Conservation (phyloP, 1,140 invertebrate species). For the Plectrocnemia conspersa region DNA sequence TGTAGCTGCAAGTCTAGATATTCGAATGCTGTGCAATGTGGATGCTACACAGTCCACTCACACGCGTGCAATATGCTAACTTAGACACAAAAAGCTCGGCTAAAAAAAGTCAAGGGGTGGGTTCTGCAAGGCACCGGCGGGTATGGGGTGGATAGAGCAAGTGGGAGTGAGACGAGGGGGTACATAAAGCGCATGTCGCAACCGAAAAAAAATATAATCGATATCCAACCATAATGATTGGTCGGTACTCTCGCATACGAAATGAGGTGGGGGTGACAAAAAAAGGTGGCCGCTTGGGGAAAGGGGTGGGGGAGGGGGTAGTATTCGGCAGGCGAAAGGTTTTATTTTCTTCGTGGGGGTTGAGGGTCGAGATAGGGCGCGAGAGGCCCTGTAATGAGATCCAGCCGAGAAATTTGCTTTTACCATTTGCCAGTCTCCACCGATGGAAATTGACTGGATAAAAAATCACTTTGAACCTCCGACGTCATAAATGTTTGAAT, state of each 20-base stretch:
- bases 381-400: slow-evolving; percentile 17
- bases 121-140: slow-evolving; percentile 1
- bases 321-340: slow-evolving; percentile 2
- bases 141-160: neutral
- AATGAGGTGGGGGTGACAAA: slow-evolving; percentile 21
- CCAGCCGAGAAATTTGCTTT: too few relatives aligned
- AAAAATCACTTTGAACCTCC: too few relatives aligned
- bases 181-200: slow-evolving; percentile 34
- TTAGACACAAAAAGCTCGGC: slow-evolving; percentile 29
- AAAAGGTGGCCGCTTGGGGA: neutral
- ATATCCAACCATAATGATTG: slow-evolving; percentile 35
- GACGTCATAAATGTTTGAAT: too few relatives aligned
- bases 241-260: slow-evolving; percentile 31
- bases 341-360: slow-evolving; percentile 5
- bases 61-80: slow-evolving; percentile 31
- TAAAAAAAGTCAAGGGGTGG: slow-evolving; percentile 17
- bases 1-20: slow-evolving; percentile 14
- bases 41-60: neutral
- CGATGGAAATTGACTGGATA: too few relatives aligned
- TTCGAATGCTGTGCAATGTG: slow-evolving; percentile 19
- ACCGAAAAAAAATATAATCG: slow-evolving; percentile 36
- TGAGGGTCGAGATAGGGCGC: slow-evolving; percentile 6
- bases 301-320: slow-evolving; percentile 4
- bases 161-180: slow-evolving; percentile 15
- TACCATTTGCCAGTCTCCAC: too few relatives aligned